Evolutionary conservation across 2,113 vertebrate species (phyloP).

Genomic region (Nerophis ophidion): DNA sequence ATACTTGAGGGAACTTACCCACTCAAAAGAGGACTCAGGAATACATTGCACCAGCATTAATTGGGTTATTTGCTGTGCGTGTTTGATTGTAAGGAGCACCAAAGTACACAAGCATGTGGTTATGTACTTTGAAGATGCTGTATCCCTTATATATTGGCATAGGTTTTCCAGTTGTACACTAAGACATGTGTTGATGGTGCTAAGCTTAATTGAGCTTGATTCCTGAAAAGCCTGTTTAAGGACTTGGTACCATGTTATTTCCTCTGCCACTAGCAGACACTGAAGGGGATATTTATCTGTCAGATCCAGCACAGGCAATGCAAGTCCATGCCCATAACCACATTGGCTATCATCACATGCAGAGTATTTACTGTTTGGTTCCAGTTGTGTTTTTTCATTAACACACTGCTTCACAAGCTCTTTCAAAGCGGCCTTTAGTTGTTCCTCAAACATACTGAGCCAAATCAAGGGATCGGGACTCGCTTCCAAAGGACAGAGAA

Average conservation of each 20-base stretch:
- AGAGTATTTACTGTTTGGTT: constrained; percentile 8
- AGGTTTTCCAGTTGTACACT: constrained; percentile 49
- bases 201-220: constrained; percentile 24
- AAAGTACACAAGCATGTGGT: constrained; percentile 52
- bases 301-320: constrained; percentile 42
- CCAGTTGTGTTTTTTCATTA: constrained; percentile 24
- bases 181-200: constrained; percentile 36
- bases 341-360: background rate
- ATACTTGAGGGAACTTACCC: constrained; percentile 80
- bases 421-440: constrained; percentile 60
- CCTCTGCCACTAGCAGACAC: constrained; percentile 77
- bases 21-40: constrained; percentile 73
- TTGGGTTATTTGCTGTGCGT: constrained; percentile 61
- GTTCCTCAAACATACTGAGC: constrained; percentile 70
- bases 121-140: constrained; percentile 27
- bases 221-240: constrained; percentile 53
- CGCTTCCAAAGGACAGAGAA: constrained; percentile 58
- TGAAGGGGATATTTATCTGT: constrained; percentile 72
- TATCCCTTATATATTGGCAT: constrained; percentile 34
- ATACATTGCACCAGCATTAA: constrained; percentile 57
- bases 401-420: constrained; percentile 61
- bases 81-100: constrained; percentile 62
- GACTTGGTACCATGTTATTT: constrained; percentile 65
- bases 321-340: background rate
- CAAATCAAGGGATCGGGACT: constrained; percentile 61